Conservation (phyloP, 2,888 invertebrate species). For the Podabrus alpinus region DNA sequence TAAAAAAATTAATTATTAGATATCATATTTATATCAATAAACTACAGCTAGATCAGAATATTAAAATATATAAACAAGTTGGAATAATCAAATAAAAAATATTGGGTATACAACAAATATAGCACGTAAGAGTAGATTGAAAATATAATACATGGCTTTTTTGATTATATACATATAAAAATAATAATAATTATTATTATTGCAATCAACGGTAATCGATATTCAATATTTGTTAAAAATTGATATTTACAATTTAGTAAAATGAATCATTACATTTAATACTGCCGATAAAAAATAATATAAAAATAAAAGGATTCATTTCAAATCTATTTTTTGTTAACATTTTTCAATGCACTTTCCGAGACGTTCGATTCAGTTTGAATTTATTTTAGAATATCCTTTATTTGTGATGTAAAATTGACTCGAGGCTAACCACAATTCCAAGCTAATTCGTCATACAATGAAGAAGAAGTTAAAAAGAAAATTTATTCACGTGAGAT, state of each 20-base stretch:
- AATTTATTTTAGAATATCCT: background rate
- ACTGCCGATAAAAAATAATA: background rate
- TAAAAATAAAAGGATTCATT: background rate
- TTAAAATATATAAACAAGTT: background rate
- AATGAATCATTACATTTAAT: background rate
- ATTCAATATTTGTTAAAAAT: background rate
- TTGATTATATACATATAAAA: background rate
- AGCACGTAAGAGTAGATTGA: background rate
- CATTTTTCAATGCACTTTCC: background rate
- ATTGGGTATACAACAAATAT: too few relatives aligned
- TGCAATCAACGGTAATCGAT: background rate
- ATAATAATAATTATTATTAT: background rate
- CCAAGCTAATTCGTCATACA: background rate
- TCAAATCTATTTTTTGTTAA: background rate
- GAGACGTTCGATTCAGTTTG: background rate
- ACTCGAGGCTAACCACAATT: background rate
- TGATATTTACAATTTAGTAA: background rate
- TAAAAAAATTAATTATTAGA: conserved; percentile 42
- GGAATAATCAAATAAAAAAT: background rate
- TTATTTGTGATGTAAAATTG: background rate
- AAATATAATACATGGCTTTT: background rate
- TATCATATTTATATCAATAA: too few relatives aligned
- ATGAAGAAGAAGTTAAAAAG: background rate
- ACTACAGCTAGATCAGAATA: background rate
- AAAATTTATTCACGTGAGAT: background rate